Evolutionary conservation across 2,797 vertebrate genomes (phyloP).

Genomic region (Galaxias olidus): DNA sequence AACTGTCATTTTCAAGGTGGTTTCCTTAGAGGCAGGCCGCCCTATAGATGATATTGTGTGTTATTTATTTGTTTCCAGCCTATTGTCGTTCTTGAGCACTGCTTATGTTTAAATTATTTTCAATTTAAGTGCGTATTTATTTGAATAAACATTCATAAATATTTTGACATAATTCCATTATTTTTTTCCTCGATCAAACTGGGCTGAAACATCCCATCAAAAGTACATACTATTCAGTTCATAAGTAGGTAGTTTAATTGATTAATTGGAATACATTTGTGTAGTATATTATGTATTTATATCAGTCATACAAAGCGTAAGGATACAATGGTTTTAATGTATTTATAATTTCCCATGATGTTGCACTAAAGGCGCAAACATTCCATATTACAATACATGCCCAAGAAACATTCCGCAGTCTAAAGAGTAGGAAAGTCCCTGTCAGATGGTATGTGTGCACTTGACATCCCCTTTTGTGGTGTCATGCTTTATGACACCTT

Average conservation of each 20-base stretch:
- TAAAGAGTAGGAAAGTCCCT: conserved; percentile 61
- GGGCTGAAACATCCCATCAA: not conserved
- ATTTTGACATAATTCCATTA: conserved; percentile 51
- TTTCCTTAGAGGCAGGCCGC: conserved; percentile 46
- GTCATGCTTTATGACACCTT: conserved; percentile 16
- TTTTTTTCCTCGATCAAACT: conserved; percentile 7
- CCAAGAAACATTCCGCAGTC: conserved; percentile 25
- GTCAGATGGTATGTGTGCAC: conserved; percentile 62
- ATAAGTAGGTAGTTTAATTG: no score
- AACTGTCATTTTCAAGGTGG: conserved; percentile 68
- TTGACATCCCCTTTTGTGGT: conserved; percentile 37
- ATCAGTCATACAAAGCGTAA: no score
- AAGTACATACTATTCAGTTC: no score
- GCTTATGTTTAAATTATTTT: conserved; percentile 77
- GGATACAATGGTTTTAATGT: no score
- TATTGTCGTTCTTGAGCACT: conserved; percentile 62
- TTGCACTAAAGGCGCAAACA: no score
- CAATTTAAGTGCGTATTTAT: conserved; percentile 77
- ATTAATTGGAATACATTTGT: no score
- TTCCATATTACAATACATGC: conserved; percentile 29
- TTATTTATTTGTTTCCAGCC: conserved; percentile 77
- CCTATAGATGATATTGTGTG: conserved; percentile 56
- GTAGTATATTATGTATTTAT: no score
- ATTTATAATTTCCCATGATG: no score
- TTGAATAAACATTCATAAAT: conserved; percentile 76